These are phyloP conservation scores for Ceraclea dissimilis DNA, from an alignment of 2,888 invertebrate genomes.

Conservation along the genomic window DNA sequence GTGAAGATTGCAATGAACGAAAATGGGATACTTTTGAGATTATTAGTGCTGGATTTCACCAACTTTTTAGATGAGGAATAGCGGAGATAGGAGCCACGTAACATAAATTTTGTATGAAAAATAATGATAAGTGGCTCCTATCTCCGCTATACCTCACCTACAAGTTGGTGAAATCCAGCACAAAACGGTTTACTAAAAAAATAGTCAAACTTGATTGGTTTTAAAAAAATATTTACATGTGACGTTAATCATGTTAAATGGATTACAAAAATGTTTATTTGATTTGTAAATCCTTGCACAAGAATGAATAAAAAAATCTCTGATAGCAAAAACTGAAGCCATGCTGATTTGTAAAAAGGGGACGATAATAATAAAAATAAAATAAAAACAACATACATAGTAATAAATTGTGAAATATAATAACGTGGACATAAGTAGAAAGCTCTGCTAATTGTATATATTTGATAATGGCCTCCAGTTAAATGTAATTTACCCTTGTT, in stretches of 20 bases:
- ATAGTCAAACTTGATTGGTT: neutral
- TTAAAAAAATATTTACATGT: neutral
- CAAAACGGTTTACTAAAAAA: too few relatives aligned
- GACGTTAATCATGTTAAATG: neutral
- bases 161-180: too few relatives aligned
- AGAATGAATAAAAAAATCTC: neutral
- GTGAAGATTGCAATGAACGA: too few relatives aligned
- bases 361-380: conserved; percentile 3
- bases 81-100: too few relatives aligned
- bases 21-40: too few relatives aligned
- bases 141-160: too few relatives aligned
- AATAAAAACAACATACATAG: conserved; percentile 15
- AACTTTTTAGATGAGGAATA: too few relatives aligned
- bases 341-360: conserved; percentile 11
- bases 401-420: conserved; percentile 10
- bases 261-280: neutral
- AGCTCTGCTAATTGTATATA: conserved; percentile 13
- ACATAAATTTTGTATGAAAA: too few relatives aligned
- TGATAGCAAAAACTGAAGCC: conserved; percentile 13
- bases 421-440: conserved; percentile 14
- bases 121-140: too few relatives aligned
- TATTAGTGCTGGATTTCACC: too few relatives aligned
- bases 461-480: conserved; percentile 11
- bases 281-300: too few relatives aligned
- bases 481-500: conserved; percentile 22